A percentile compares a stretch with the other conserved stretches of the same genome.
Conservation (phyloP, 2,888 invertebrate species). For the Cataglyphis altisquamis region DNA sequence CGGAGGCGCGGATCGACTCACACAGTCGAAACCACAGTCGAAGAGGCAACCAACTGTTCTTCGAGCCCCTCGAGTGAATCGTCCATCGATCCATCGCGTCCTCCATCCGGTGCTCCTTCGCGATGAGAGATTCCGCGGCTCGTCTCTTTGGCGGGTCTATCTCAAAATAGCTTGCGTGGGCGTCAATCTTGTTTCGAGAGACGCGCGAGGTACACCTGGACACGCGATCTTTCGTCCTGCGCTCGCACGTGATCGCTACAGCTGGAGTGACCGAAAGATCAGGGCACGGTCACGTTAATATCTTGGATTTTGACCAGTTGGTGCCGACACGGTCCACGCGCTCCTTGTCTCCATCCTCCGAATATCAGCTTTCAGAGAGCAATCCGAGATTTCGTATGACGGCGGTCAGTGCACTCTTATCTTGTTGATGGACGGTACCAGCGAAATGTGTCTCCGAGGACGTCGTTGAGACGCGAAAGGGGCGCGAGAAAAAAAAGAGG, state of each 20-base stretch:
- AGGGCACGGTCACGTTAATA: background rate
- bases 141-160: conserved; percentile 28
- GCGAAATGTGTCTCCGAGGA: conserved; percentile 17
- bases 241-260: conserved; percentile 70
- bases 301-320: background rate
- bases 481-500: background rate
- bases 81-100: background rate
- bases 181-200: conserved; percentile 41
- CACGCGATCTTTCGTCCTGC: conserved; percentile 66
- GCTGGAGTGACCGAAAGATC: conserved; percentile 17
- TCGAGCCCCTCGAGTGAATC: background rate
- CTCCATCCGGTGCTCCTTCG: conserved; percentile 37
- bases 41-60: conserved; percentile 56
- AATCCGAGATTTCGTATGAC: conserved; percentile 13
- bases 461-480: background rate
- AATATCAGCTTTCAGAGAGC: background rate
- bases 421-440: background rate
- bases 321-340: background rate
- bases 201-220: conserved; percentile 71
- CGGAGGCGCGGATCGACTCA: conserved; percentile 50
- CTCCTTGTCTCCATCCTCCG: background rate
- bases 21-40: conserved; percentile 31
- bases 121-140: conserved; percentile 21
- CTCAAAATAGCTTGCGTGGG: conserved; percentile 16
- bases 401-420: background rate